Conservation (phyloP, 2,888 invertebrate genomes). For the Cryptophagus acutangulus region DNA sequence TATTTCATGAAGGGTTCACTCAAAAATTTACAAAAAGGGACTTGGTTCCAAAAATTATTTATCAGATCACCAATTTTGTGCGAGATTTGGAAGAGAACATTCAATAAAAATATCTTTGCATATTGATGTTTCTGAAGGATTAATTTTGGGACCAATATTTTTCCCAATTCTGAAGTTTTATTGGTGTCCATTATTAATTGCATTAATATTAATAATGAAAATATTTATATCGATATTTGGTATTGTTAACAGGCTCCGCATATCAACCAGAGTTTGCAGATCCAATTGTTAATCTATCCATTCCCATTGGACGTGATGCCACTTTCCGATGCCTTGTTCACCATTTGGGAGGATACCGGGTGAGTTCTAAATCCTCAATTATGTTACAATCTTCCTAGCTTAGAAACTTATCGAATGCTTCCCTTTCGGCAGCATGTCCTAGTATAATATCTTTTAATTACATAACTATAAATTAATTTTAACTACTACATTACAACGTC, state of each 20-base stretch:
- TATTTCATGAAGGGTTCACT: too few species aligned
- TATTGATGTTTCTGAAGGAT: too few species aligned
- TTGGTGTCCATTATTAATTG: conserved; percentile 2
- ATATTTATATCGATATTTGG: conserved; percentile 10
- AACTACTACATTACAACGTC: not conserved
- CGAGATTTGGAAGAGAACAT: too few species aligned
- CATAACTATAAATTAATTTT: conserved; percentile 7
- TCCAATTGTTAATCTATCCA: conserved; percentile 76
- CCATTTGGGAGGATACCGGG: conserved; percentile 84
- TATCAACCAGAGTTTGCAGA: conserved; percentile 83
- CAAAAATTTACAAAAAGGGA: too few species aligned
- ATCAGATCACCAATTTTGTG: too few species aligned
- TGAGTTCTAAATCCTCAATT: conserved; percentile 50
- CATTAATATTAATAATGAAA: not conserved
- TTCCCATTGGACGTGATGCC: conserved; percentile 80
- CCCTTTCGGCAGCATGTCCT: conserved; percentile 3
- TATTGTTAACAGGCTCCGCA: conserved; percentile 44
- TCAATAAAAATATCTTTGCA: too few species aligned
- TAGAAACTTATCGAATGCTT: conserved; percentile 6
- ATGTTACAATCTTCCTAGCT: conserved; percentile 12
- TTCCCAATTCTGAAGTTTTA: too few species aligned
- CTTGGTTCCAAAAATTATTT: too few species aligned
- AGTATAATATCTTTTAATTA: conserved; percentile 6
- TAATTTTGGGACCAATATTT: too few species aligned
- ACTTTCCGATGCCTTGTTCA: conserved; percentile 82